phyloP scores from a whole-genome alignment of 2,797 vertebrate species.

The Sardinella longiceps region DNA sequence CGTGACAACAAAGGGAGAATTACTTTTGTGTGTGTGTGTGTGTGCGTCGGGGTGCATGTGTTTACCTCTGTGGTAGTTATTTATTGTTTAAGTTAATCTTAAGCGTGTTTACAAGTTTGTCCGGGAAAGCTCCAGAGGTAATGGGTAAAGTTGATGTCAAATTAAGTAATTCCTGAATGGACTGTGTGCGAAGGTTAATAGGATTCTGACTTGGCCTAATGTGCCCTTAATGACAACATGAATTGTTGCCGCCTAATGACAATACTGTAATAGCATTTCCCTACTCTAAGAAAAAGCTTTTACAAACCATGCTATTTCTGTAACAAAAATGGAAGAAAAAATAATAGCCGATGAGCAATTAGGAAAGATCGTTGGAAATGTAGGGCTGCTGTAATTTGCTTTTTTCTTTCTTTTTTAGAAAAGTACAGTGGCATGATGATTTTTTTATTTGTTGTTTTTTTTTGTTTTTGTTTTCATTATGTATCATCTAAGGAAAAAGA shows the following conservation, averaged over 20 bases:
- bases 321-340: not conserved
- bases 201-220: not conserved
- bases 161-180: not conserved
- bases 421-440: not conserved
- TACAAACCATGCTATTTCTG: no score
- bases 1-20: no score
- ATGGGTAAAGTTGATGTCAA: not conserved
- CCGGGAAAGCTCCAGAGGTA: not conserved
- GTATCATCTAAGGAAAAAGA: not conserved
- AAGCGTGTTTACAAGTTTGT: not conserved
- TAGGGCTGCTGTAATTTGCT: not conserved
- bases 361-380: not conserved
- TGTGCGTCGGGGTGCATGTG: not conserved
- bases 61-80: not conserved
- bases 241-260: not conserved
- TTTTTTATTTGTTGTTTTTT: no score
- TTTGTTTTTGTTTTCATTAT: not conserved
- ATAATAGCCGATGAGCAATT: not conserved
- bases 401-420: no score
- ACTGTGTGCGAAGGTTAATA: not conserved
- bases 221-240: not conserved
- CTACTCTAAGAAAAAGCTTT: constrained; percentile 2
- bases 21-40: not conserved
- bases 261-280: not conserved
- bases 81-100: not conserved